A percentile compares a stretch with the other conserved stretches of the same genome.
These are phyloP conservation scores for Melinaea menophilus DNA, from an alignment of 2,888 invertebrate species.

Conservation along the genomic window DNA sequence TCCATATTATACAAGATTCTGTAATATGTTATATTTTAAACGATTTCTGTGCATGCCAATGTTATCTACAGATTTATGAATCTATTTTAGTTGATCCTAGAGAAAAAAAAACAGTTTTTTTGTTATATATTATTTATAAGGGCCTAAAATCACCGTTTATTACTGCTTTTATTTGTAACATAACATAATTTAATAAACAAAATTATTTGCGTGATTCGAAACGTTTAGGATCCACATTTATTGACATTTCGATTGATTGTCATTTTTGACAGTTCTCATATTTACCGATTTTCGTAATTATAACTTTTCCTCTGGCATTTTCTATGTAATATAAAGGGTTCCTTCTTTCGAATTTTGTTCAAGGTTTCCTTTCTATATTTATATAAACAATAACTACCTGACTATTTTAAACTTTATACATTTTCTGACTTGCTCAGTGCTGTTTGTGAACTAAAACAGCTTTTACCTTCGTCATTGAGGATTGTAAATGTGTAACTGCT, in stretches of 20 bases:
- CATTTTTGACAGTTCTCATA: conserved; percentile 16
- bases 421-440: conserved; percentile 4
- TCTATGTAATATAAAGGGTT: conserved; percentile 11
- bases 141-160: too few relatives aligned
- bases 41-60: too few relatives aligned
- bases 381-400: too few relatives aligned
- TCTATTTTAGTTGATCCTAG: too few relatives aligned
- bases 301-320: conserved; percentile 9
- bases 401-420: background rate
- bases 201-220: background rate
- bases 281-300: conserved; percentile 17
- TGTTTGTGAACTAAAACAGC: conserved; percentile 14
- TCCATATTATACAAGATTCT: too few relatives aligned
- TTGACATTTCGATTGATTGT: conserved; percentile 1
- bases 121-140: too few relatives aligned
- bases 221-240: background rate
- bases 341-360: conserved; percentile 10
- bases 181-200: background rate
- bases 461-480: conserved; percentile 19
- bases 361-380: background rate
- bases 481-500: conserved; percentile 14
- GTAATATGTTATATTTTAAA: too few relatives aligned
- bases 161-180: too few relatives aligned
- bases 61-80: too few relatives aligned
- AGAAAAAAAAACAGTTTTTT: too few relatives aligned